Base-by-base conservation (phyloP, 2,113 vertebrate species). In the Megalops atlanticus region DNA sequence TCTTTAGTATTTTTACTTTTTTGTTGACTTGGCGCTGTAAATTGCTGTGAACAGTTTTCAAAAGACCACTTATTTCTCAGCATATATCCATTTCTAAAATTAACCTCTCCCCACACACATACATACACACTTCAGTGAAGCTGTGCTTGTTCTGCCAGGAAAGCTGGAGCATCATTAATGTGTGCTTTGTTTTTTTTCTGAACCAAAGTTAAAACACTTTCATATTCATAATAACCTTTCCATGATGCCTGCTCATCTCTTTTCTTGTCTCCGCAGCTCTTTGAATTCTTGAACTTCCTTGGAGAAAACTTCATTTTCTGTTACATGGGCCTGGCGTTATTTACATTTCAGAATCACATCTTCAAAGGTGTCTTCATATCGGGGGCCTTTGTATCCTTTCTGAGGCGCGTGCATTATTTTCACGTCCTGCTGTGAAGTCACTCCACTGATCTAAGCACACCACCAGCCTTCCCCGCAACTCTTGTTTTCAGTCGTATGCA, bases 281-380 rank as follows among this genome's bases (percentile, higher is more conserved):
- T 96, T 88, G 95, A 97, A 91, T 96, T 96, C 89, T 93, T 96
- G 93, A 95, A 93, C 89, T 96, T 96, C 92, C 89, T 96, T 88
- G 94, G 95, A 77, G 96, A 97, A 91, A 97, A 96, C 10, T 95
- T 96, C 91, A 95, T 96, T 93, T 96, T 96, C 92, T 94, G 95
- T 81, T 95, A 95, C 88, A 96, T 96, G 95, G 95, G 96, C 86
- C 93, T 95, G 24, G 91, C 94, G 0, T 80, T 96, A 77, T 94
- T 96, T 90, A 94, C 92, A 0, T 96, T 96, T 89, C 92, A 95
- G 89, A 94, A 93, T 82, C 96, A 95, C 72, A 92, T 93, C 89
- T 97, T 96, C 89, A 94, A 91, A 83, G 91, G 88, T 40, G 81
- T 95, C 81, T 96, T 96, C 87, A 95, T 97, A 88, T 92, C 89